phyloP scores from a whole-genome alignment of 2,888 invertebrate genomes.

The Drosophila ustulata region DNA sequence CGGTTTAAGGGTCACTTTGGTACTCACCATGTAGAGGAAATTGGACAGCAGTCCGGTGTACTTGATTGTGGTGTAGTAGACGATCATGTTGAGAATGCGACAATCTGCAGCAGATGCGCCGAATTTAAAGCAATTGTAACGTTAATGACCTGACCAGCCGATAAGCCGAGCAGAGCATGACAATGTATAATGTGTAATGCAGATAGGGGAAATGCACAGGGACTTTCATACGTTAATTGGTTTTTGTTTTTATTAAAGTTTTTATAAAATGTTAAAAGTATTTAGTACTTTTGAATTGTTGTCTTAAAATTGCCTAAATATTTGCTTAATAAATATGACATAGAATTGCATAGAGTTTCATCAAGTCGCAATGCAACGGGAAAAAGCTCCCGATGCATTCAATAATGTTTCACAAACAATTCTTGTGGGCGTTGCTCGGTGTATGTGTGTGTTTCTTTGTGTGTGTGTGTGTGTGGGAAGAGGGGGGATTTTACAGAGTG shows the following conservation, averaged over 20 bases:
- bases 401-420: slow-evolving; percentile 68
- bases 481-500: slow-evolving; percentile 24
- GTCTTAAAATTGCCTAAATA: slow-evolving; percentile 64
- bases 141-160: slow-evolving; percentile 29
- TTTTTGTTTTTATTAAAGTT: slow-evolving; percentile 57
- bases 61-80: slow-evolving; percentile 73
- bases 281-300: slow-evolving; percentile 49
- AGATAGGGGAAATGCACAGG: slow-evolving; percentile 11
- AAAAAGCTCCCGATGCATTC: slow-evolving; percentile 47
- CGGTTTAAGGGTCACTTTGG: neutral
- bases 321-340: slow-evolving; percentile 71
- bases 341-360: slow-evolving; percentile 64
- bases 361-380: slow-evolving; percentile 57
- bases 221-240: slow-evolving; percentile 23
- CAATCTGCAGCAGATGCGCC: slow-evolving; percentile 35
- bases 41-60: slow-evolving; percentile 76
- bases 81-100: slow-evolving; percentile 68
- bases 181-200: slow-evolving; percentile 1
- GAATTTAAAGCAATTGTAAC: slow-evolving; percentile 57
- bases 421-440: slow-evolving; percentile 68
- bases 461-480: slow-evolving; percentile 2
- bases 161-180: slow-evolving; percentile 49
- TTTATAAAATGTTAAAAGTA: slow-evolving; percentile 55
- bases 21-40: slow-evolving; percentile 75
- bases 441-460: slow-evolving; percentile 29